Evolutionary conservation across 1,140 invertebrate genomes (phyloP), one percentile per base, ranked within the genome.

Genomic region (Proales similis): DNA sequence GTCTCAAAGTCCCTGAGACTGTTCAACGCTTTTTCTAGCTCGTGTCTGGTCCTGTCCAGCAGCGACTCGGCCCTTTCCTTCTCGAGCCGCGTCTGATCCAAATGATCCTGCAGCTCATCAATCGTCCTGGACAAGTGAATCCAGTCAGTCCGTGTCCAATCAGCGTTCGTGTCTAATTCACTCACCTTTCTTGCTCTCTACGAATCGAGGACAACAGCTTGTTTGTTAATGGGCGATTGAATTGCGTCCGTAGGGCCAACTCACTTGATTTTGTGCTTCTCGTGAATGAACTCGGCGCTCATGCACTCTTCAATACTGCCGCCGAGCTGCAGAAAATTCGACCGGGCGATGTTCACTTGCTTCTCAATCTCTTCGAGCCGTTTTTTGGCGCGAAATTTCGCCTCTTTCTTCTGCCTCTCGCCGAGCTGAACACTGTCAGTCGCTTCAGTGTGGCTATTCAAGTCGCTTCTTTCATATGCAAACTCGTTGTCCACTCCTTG

Each of bases 281-380:
- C 69, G 49, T 48, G 70, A 66, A 29, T 70, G 68, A 45, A 67
- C 65, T 27, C 69, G 42, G 33, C 68, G 53, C 61, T 68, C 66
- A 60, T 68, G 66, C 61, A 74, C 72, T 76, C 74, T 9, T 67
- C 42, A 30, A 77, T 29, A 17, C 65, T 66, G 9, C 76, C 76
- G 27, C 76, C 76, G n/a, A 77, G 65, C 64, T 77, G 74, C 19
- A 68, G 67, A 63, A 68, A 77, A 61, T 77, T 77, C 51, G 69
- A 72, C 51, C 74, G 75, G 20, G 76, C 73, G 24, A 76, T 70
- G 26, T 74, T 71, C 22, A 75, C 36, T 19, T 71, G 64, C 48
- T 71, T 66, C 53, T 74, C 70, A n/a, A 76, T 49, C 43, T 77
- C 74, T 22, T 74, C 70, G 33, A 77, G 63, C 43, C 68, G 72